phyloP scores from a whole-genome alignment of 2,113 vertebrate genomes.

The Upupa epops region DNA sequence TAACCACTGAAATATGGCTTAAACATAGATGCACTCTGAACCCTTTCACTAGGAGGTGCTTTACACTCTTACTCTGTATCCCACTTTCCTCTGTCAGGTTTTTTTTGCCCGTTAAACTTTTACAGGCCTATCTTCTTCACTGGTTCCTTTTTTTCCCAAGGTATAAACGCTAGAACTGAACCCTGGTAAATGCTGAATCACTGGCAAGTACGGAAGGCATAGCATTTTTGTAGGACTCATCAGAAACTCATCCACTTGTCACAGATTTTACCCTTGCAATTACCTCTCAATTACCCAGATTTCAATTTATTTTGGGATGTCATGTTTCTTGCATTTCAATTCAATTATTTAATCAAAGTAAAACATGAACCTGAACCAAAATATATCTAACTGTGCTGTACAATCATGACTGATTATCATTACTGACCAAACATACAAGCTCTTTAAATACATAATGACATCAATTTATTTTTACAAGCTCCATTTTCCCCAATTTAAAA shows the following conservation, averaged over 20 bases:
- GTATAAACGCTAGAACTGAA: not conserved
- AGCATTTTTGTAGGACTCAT: not conserved
- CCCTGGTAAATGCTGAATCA: not conserved
- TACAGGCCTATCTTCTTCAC: not conserved
- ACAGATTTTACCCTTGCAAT: not conserved
- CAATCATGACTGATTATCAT: not conserved
- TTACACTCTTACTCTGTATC: not conserved
- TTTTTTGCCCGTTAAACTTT: not conserved
- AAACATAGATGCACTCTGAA: not conserved
- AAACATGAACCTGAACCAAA: not conserved
- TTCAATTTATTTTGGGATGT: not conserved
- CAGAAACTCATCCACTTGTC: not conserved
- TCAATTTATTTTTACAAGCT: not conserved
- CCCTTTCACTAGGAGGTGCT: not conserved
- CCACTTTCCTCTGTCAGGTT: not conserved
- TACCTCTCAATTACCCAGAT: not conserved
- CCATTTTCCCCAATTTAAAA: not conserved
- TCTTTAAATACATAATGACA: not conserved
- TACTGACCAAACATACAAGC: not conserved
- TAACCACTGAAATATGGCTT: not conserved
- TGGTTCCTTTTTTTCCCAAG: not conserved
- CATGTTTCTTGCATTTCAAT: not conserved
- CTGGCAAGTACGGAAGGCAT: not conserved
- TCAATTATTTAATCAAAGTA: constrained; percentile 11
- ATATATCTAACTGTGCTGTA: not conserved